Base-by-base conservation (phyloP, 2,797 vertebrate genomes). In the Scolopax bukidnonensis region DNA sequence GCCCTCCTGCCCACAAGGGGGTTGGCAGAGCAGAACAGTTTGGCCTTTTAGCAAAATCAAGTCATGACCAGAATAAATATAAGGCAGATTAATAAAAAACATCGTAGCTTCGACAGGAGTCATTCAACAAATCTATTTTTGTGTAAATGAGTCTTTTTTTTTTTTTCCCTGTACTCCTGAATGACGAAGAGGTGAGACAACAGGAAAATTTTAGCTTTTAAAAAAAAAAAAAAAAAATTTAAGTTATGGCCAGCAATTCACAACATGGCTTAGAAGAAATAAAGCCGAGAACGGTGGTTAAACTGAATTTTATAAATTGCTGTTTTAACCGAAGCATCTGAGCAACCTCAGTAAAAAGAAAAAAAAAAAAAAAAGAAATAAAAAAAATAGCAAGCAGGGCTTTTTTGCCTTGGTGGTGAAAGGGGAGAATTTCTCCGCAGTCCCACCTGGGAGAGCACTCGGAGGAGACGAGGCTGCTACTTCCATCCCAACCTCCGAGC, bases 401-500 rank as follows among this genome's bases (percentile, higher is more conserved):
- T 54, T 4, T 1, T 1, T 1, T 3, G 92, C 73, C 50, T 18
- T 1, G 59, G 32, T 1, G 8, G 67, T 2, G 53, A n/a, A 63
- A 38, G 84, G 43, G 11, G 10, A 50, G 71, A 6, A 20, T 87
- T 56, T 41, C 89, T 53, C 89, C 6, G 89, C 89, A 74, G 53
- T 38, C 56, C 88, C 87, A 27, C 27, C 56, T 3, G 73, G 73
- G 87, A 87, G 41, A 20, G 19, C 76, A 6, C 45, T 9, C 5
- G 16, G 9, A 8, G 43, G 2, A 10, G 12, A 5, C 59, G 8
- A 2, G 73, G 76, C 69, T 8, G 43, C 76, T 9, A 1, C 38
- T 16, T 24, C 4, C 41, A 2, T 1, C 13, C 1, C 4, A 11
- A 12, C 36, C 53, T 9, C 41, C 0, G 16, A 32, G 50, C 50